A percentile compares a stretch with the other conserved stretches of the same genome.
Evolutionary conservation across 2,113 vertebrate species (phyloP).

Genomic region (Melozone crissalis): DNA sequence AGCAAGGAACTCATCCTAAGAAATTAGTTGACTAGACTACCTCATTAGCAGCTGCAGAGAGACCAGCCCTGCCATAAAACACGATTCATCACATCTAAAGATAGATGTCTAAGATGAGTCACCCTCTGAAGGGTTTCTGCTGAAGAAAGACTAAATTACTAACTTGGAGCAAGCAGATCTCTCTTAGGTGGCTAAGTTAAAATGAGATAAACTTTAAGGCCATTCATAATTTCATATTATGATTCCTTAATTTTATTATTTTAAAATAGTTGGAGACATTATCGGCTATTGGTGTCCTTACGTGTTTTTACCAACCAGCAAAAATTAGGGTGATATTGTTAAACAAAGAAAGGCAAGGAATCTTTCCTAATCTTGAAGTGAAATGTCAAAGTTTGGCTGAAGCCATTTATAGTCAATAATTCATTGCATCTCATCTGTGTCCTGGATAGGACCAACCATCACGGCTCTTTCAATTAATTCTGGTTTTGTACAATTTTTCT

Average conservation of each 20-base stretch:
- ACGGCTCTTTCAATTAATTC: background rate
- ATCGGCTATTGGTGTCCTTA: background rate
- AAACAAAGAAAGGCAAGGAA: rapidly evolving
- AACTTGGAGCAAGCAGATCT: background rate
- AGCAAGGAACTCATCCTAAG: background rate
- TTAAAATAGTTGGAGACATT: background rate
- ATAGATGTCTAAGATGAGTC: background rate
- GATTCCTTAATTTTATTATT: background rate
- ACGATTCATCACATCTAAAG: background rate
- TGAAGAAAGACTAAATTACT: background rate
- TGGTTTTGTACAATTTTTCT: background rate
- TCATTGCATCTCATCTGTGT: background rate
- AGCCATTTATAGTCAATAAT: background rate
- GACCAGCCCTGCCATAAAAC: background rate
- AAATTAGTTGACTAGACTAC: background rate
- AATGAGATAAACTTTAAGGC: background rate
- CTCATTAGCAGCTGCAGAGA: background rate
- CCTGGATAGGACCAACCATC: background rate
- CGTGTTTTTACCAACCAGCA: background rate
- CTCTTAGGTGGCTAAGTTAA: background rate
- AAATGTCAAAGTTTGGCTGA: background rate
- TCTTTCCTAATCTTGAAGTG: background rate
- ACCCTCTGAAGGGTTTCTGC: background rate
- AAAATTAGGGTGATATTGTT: background rate
- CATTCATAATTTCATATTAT: background rate